Base-by-base conservation (phyloP, 2,888 invertebrate genomes). In the Eremobia ochroleuca region DNA sequence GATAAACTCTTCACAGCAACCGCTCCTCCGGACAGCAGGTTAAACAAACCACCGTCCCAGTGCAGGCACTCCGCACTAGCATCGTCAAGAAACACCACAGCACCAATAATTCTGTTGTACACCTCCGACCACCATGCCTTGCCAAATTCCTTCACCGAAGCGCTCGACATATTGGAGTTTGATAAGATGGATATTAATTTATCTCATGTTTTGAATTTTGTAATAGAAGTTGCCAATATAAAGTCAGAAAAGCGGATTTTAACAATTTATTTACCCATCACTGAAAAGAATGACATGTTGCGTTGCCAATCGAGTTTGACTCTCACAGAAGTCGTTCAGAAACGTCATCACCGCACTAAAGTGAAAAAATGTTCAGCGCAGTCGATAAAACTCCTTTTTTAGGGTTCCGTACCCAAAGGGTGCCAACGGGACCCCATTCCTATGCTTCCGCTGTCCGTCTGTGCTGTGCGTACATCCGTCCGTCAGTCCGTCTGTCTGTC, bases 31-130 rank as follows among this genome's bases (percentile, higher is more conserved):
- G 96, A 92, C 68, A 97, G 92, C 21, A 98, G 92, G 79, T 97
- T 95, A 79, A 97, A 94, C n/a, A 97, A 94, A 0, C 98, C 98
- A 3, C 98, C 98, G 88, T 97, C 97, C 98, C 98, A 98, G 89
- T 98, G 98, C 62, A 98, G 92, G 89, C 98, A 97, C 91, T 98
- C 98, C 0, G 97, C 97, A 77, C 97, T 97, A 55, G 94, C 93
- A 87, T 97, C 97, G 89, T 98, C 98, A 64, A 98, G 93, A 88
- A 97, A 98, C 66, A 98, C 98, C 2, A 97, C 97, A 80, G 98
- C 97, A 87, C 97, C 97, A 73, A 97, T 97, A 64, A 98, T 97
- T 89, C 97, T 95, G 66, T 97, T 95, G 81, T 97, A 97, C 31
- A 98, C 96, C 88, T 97, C 97, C 43, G 95, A 93, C 98, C 98